These are phyloP conservation scores for Lordiphosa mommai DNA, from an alignment of 1,140 invertebrate species.

Conservation along the genomic window DNA sequence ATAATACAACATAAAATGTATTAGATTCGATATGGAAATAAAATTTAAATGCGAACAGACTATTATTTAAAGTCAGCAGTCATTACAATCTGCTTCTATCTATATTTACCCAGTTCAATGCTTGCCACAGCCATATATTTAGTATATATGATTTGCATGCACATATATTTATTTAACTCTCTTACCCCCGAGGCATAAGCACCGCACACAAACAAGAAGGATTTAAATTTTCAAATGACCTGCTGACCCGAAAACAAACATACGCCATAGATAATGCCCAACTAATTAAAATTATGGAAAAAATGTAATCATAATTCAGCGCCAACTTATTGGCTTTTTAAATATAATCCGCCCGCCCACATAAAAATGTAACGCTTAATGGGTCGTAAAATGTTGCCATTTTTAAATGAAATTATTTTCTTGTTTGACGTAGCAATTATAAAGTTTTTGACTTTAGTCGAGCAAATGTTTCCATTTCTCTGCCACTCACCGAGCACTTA, in stretches of 20 bases:
- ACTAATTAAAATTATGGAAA: conserved; percentile 51
- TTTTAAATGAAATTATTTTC: not conserved
- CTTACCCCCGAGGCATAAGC: not conserved
- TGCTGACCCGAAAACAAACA: not conserved
- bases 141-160: conserved; percentile 26
- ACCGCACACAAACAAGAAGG: not conserved
- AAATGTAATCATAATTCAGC: conserved; percentile 38
- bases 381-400: no score
- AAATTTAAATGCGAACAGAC: conserved; percentile 16
- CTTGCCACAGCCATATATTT: not conserved
- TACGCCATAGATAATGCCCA: conserved; percentile 30
- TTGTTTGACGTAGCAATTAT: conserved; percentile 15
- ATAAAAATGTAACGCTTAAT: conserved; percentile 14
- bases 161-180: conserved; percentile 11
- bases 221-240: conserved; percentile 10
- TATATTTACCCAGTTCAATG: conserved; percentile 1
- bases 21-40: conserved; percentile 33
- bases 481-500: conserved; percentile 36
- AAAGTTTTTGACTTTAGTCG: conserved; percentile 26
- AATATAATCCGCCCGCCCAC: conserved; percentile 42
- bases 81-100: not conserved
- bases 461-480: conserved; percentile 9
- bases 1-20: conserved; percentile 39
- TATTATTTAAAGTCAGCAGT: conserved; percentile 28
- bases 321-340: conserved; percentile 9